A percentile compares a stretch with the other conserved stretches of the same genome.
phyloP scores from a whole-genome alignment of 2,797 vertebrate genomes.

The Taenioides sp. region DNA sequence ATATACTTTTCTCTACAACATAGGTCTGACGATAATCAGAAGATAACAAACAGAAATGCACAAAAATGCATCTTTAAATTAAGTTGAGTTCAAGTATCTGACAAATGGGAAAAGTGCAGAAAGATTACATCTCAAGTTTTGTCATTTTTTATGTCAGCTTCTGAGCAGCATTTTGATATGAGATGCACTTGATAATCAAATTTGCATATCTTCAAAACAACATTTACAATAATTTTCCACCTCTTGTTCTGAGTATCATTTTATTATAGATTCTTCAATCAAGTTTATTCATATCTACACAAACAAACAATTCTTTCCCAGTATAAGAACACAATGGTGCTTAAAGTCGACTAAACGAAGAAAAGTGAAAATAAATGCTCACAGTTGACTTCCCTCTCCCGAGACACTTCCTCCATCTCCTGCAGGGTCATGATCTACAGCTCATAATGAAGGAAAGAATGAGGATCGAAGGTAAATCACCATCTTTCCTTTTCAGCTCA shows the following conservation, averaged over 20 bases:
- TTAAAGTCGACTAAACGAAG: not conserved
- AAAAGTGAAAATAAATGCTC: not conserved
- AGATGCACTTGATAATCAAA: too few species aligned
- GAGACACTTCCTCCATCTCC: constrained; percentile 4
- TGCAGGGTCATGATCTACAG: not conserved
- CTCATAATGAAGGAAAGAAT: constrained; percentile 2
- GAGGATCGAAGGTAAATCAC: not conserved
- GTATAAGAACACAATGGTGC: too few species aligned
- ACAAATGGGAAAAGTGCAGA: not conserved
- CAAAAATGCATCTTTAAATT: not conserved
- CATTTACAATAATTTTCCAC: not conserved
- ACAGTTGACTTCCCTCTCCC: not conserved
- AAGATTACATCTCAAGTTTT: too few species aligned
- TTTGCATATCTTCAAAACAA: too few species aligned
- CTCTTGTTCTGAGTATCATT: not conserved
- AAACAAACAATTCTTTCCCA: not conserved
- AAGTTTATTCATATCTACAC: not conserved
- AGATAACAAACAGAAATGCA: not conserved
- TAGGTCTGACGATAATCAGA: not conserved
- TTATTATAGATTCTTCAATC: not conserved
- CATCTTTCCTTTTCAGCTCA: constrained; percentile 1
- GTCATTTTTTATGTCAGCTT: too few species aligned
- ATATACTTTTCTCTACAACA: too few species aligned
- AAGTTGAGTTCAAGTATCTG: not conserved
- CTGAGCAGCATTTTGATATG: too few species aligned